A percentile compares a stretch with the other conserved stretches of the same genome.
Conservation (phyloP, 2,888 invertebrate species). For the Ophioninae sp. region DNA sequence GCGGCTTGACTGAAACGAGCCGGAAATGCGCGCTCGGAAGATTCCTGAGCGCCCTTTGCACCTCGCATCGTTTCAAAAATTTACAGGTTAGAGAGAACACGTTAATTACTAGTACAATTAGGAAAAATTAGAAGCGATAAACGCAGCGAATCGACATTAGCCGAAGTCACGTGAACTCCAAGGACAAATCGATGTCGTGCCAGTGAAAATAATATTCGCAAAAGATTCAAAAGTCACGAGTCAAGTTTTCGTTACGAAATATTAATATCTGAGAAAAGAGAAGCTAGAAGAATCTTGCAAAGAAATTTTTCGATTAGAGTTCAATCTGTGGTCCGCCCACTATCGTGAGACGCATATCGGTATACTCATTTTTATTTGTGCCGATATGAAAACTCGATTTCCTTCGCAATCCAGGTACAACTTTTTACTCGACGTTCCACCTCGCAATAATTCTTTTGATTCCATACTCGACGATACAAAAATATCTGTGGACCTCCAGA, state of each 20-base stretch:
- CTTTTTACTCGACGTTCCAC: not conserved
- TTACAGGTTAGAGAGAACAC: slow-evolving; percentile 85
- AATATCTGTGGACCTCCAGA: not conserved
- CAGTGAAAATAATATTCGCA: slow-evolving; percentile 22
- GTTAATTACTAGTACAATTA: not conserved
- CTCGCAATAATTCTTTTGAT: not conserved
- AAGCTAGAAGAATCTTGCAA: slow-evolving; percentile 19
- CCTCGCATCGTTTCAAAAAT: slow-evolving; percentile 90
- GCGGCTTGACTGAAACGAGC: slow-evolving; percentile 66
- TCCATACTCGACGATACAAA: not conserved
- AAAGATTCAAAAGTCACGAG: slow-evolving; percentile 8
- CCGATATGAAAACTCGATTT: not conserved
- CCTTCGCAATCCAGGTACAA: not conserved
- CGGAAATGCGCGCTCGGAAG: slow-evolving; percentile 73
- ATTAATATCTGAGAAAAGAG: slow-evolving; percentile 30
- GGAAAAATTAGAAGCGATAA: too few relatives aligned
- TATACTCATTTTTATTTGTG: slow-evolving; percentile 21
- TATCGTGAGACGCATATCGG: not conserved
- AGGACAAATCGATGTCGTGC: not conserved
- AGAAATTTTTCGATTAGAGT: slow-evolving; percentile 29
- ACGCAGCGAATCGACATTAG: too few relatives aligned
- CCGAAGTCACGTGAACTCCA: not conserved
- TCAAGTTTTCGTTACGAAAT: slow-evolving; percentile 21
- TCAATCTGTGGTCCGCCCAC: slow-evolving; percentile 16
- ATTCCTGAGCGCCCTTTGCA: slow-evolving; percentile 83